Conservation (phyloP, 2,888 invertebrate genomes). For the Agriopis aurantiaria region DNA sequence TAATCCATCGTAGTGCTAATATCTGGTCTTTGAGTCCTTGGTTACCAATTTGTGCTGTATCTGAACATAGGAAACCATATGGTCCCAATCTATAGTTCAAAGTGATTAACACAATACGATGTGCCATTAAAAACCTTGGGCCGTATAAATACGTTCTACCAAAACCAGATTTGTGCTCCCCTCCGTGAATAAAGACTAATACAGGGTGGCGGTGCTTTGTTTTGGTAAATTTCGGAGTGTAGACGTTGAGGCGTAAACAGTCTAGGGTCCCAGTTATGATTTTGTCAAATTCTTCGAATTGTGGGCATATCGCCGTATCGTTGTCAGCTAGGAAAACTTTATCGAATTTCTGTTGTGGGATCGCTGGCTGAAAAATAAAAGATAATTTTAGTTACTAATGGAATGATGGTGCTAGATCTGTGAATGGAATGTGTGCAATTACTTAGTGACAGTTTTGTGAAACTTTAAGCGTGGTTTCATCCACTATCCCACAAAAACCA, state of each 20-base stretch:
- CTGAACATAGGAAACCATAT: slow-evolving; percentile 61
- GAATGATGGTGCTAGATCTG: no score
- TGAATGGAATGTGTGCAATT: no score
- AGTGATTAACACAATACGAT: slow-evolving; percentile 52
- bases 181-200: slow-evolving; percentile 61
- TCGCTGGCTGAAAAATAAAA: slow-evolving; percentile 32
- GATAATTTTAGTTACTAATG: background rate
- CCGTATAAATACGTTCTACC: slow-evolving; percentile 47
- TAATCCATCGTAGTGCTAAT: slow-evolving; percentile 52
- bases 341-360: slow-evolving; percentile 31
- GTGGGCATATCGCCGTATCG: slow-evolving; percentile 57
- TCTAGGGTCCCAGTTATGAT: slow-evolving; percentile 72
- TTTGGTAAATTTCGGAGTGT: slow-evolving; percentile 69
- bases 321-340: slow-evolving; percentile 40
- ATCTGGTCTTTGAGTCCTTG: slow-evolving; percentile 56
- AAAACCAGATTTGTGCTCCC: slow-evolving; percentile 53
- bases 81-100: slow-evolving; percentile 59
- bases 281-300: slow-evolving; percentile 55
- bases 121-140: slow-evolving; percentile 52
- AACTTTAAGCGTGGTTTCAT: no score
- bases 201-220: slow-evolving; percentile 50
- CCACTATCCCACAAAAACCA: no score
- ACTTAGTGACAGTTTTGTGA: no score
- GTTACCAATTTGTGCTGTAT: slow-evolving; percentile 56
- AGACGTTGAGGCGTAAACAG: slow-evolving; percentile 88